Evolutionary conservation across 2,888 invertebrate genomes (phyloP), one percentile per base, ranked within the genome.

Genomic region (Dolichopus griseipennis): DNA sequence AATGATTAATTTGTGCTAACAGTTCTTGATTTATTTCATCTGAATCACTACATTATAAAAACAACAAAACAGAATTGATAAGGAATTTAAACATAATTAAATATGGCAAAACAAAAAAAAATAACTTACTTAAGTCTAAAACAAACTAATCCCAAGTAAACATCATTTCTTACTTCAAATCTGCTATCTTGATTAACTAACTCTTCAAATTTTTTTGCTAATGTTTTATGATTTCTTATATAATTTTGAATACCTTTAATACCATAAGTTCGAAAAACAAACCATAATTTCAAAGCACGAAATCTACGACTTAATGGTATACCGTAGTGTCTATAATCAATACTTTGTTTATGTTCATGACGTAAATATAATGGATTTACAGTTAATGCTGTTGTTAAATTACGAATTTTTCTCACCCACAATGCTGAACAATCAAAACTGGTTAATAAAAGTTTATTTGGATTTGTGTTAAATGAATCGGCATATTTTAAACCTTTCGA

Each of bases 341-440:
- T 88, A 2, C 87, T 85, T 74, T 87, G 86, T 70, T 87, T 86
- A 78, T 92, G 91, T 65, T 90, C 90, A 77, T 93, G 93, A 75
- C 92, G 90, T 12, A 95, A 83, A 74, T 95, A 95, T 9, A 94
- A 78, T 0, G 94, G 93, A 81, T 94, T 92, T 0, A 95, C 93
- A 22, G 91, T 85, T n/a, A 95, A 81, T 0, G 93, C 93, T 41
- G 89, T 88, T 4, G 93, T 93, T 66, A 95, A 82, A 68, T 87
- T 86, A 75, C 90, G 88, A 62, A 89, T 85, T 76, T 93, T 90
- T 66, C 84, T 85, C 66, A 88, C 92, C 94, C 94, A 95, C 78
- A 95, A 84, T 21, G 90, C 88, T 0, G 93, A 91, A 73, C 92
- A 92, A 78, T 95, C 94, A 73, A 92, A 93, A 78, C 90, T 91